These are phyloP conservation scores for Leptopterna dolabrata DNA, from an alignment of 2,888 invertebrate genomes.

Conservation along the genomic window DNA sequence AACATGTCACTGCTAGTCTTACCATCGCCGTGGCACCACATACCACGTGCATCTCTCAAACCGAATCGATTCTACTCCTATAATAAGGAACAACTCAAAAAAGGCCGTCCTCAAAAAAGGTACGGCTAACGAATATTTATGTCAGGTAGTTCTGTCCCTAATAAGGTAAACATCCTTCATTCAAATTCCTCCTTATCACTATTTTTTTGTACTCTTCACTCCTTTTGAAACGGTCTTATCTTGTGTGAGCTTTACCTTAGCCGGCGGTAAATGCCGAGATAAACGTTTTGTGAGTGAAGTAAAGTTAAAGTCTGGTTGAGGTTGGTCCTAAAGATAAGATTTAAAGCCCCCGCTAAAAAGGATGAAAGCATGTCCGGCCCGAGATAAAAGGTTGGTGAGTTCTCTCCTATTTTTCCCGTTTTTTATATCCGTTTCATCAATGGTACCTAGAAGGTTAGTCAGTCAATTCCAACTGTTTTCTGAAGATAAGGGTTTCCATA, in stretches of 20 bases:
- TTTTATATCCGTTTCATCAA: too few relatives aligned
- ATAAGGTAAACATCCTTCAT: conserved; percentile 7
- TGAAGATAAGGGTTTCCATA: too few relatives aligned
- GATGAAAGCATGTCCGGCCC: neutral
- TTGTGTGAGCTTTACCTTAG: neutral
- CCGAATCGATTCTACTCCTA: too few relatives aligned
- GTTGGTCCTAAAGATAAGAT: conserved; percentile 1
- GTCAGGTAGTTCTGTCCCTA: neutral
- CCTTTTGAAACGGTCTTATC: conserved; percentile 7
- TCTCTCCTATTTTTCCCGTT: neutral
- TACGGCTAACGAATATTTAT: neutral
- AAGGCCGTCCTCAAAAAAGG: neutral
- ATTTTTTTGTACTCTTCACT: neutral
- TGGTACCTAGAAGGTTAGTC: too few relatives aligned
- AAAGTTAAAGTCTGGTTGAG: conserved; percentile 1
- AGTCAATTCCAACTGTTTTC: too few relatives aligned
- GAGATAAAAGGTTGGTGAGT: neutral
- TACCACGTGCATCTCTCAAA: too few relatives aligned
- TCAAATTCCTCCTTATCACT: neutral
- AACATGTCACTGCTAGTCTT: too few relatives aligned
- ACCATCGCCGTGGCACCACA: too few relatives aligned
- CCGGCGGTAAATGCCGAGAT: neutral
- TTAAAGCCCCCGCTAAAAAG: neutral
- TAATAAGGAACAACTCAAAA: neutral
- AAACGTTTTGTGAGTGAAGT: conserved; percentile 3